Base-by-base conservation (phyloP, 2,113 vertebrate species). In the Hemibagrus wyckioides region DNA sequence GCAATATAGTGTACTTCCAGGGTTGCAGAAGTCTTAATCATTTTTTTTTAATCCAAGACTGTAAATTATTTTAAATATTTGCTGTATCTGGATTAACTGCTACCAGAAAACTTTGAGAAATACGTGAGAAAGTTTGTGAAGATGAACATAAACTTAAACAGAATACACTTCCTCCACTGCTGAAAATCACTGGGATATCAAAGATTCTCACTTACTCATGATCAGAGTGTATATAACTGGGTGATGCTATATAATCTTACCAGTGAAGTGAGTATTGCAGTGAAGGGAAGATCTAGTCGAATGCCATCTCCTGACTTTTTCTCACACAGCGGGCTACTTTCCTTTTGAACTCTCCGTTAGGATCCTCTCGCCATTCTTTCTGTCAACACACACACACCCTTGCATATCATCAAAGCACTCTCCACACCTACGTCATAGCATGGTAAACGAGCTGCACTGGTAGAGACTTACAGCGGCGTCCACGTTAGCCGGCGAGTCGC, bases 401-500 rank as follows among this genome's bases (percentile, higher is more conserved):
- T 80, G 25, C 61, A 23, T 4, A 9, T 63, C 56, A 83, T 15
- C 28, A 3, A 67, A 7, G 23, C 36, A 17, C 50, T 80, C n/a
- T 56, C 17, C n/a, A 33, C 50, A 54, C 19, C 3, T 33, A 33
- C 48, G n/a, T 17, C 23, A 30, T 4, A 54, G 33, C 1, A 5
- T 19, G n/a, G 11, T 79, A 1, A 52, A 52, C 2, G 5, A 48
- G 44, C 10, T 7, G 14, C 7, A 28, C 15, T 19, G 9, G 50
- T 10, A 36, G 54, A 2, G 28, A 88, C 97, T 96, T 97, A 99
- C 98, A 92, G 98, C 98, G 93, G 98, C 98, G 39, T 99, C 98
- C 52, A 99, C 98, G 28, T 99, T 99, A 86, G 98, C 98, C 86
- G 98, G 98, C 54, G 98, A 99, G 92, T 99, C 98, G 69, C 98